Percentiles rank a stretch among this genome's conserved stretches.
phyloP scores from a whole-genome alignment of 2,113 vertebrate genomes.

The Piprites chloris region DNA sequence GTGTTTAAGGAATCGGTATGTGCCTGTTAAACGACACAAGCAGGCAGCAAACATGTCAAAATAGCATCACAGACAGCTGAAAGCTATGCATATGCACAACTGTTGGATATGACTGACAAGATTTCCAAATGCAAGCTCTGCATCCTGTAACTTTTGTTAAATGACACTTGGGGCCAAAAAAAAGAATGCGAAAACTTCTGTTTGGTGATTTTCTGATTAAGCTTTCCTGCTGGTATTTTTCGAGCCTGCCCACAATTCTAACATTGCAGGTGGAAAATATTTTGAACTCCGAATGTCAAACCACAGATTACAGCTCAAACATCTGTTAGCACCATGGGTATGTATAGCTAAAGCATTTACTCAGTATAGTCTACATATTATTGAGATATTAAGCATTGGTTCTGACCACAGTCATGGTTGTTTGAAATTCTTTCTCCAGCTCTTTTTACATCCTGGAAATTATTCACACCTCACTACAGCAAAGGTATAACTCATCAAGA shows the following conservation, averaged over 20 bases:
- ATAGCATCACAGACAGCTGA: not conserved
- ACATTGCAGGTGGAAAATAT: not conserved
- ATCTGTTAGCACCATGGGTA: not conserved
- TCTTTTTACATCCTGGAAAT: not conserved
- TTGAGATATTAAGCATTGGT: not conserved
- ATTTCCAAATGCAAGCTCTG: not conserved
- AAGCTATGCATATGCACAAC: not conserved
- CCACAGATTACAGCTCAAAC: not conserved
- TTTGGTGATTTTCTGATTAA: not conserved
- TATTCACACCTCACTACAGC: not conserved
- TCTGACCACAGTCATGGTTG: not conserved
- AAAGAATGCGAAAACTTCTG: not conserved
- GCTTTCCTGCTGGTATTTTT: not conserved
- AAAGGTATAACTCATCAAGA: not conserved
- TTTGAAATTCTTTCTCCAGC: not conserved
- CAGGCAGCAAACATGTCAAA: conserved; percentile 26
- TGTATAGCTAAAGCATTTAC: not conserved
- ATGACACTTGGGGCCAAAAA: not conserved
- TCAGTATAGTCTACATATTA: not conserved
- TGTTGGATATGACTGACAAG: not conserved
- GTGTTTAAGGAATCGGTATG: conserved; percentile 96
- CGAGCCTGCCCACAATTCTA: not conserved
- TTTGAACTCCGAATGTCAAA: not conserved
- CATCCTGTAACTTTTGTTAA: not conserved
- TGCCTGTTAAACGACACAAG: conserved; percentile 74